phyloP scores from a whole-genome alignment of 2,797 vertebrate species.

The Oceanodroma leucorhoa region DNA sequence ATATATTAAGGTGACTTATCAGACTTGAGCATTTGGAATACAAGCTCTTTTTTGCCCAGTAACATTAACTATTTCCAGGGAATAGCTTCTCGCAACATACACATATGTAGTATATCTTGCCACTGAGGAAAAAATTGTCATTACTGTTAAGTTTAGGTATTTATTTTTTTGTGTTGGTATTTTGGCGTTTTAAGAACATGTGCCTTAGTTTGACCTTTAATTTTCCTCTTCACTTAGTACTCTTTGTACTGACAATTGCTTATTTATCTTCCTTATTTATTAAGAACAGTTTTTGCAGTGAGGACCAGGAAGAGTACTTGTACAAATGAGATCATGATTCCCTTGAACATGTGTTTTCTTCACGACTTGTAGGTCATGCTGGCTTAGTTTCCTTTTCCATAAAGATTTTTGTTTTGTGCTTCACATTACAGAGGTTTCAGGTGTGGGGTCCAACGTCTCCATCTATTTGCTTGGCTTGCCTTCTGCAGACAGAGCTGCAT shows the following conservation, averaged over 20 bases:
- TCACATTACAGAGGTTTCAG: background rate
- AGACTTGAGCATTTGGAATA: background rate
- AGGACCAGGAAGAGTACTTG: background rate
- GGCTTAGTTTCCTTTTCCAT: background rate
- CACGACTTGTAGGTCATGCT: background rate
- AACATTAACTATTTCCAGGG: background rate
- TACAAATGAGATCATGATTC: background rate
- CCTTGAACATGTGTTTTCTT: background rate
- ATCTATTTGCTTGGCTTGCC: background rate
- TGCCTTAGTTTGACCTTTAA: background rate
- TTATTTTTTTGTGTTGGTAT: background rate
- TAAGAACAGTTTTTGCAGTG: background rate
- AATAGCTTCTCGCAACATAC: background rate
- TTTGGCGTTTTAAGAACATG: background rate
- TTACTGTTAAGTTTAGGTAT: background rate
- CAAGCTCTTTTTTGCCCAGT: background rate
- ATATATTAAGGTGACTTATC: background rate
- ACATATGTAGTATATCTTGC: background rate
- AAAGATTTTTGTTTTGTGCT: background rate
- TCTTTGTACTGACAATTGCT: background rate
- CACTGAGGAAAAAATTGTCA: background rate
- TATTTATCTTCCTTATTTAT: slow-evolving; percentile 2
- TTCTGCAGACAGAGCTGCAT: slow-evolving; percentile 19
- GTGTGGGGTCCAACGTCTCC: background rate
- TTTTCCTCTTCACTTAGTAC: background rate